Conservation (phyloP, 2,797 vertebrate genomes). For the Tamandua tetradactyla region DNA sequence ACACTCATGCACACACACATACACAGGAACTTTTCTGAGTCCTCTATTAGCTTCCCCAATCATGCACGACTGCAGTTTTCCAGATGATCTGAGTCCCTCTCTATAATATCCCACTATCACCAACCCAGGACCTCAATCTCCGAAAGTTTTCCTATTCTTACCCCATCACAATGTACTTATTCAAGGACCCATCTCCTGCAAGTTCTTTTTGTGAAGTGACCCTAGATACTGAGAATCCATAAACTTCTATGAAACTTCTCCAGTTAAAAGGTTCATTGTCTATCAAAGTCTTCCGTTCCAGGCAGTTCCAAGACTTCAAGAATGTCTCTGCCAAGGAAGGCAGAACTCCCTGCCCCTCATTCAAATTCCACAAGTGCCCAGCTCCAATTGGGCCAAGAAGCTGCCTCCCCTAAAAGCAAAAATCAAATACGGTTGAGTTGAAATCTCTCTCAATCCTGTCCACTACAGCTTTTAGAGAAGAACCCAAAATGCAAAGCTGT, state of each 20-base stretch:
- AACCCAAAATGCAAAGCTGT: not conserved
- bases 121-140: not conserved
- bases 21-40: not conserved
- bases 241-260: not conserved
- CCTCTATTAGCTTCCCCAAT: not conserved
- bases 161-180: not conserved
- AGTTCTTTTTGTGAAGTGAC: not conserved
- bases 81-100: not conserved
- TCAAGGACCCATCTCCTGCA: not conserved
- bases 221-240: not conserved
- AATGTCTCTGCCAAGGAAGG: not conserved
- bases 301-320: not conserved
- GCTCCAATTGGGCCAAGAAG: not conserved
- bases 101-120: not conserved
- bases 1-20: not conserved
- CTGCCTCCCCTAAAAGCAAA: not conserved
- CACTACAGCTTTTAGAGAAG: not conserved
- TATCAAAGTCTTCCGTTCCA: not conserved
- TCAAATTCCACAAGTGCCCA: not conserved
- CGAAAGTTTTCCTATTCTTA: not conserved
- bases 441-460: not conserved
- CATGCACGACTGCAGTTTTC: not conserved
- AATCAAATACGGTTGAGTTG: not conserved
- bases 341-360: too few species aligned
- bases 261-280: not conserved